Evolutionary conservation across 2,113 vertebrate genomes (phyloP), one percentile per base, ranked within the genome.

Genomic region (Pomatorhinus ruficollis): DNA sequence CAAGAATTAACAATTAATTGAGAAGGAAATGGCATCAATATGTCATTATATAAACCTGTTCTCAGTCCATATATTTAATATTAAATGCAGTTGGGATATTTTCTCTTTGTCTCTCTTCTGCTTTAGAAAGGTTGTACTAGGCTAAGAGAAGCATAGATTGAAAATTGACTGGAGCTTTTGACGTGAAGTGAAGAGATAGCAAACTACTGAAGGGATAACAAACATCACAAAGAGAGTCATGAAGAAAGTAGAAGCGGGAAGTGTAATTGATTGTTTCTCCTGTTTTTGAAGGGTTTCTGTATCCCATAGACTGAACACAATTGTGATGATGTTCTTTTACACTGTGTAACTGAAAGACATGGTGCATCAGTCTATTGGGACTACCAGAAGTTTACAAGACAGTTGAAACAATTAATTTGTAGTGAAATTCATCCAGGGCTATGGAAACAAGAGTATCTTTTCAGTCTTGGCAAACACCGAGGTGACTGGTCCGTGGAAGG

Each of bases 321-420:
- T 16, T 10, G 2, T 23, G 2, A 5, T 76, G 5, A 5, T 77
- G 4, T 6, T n/a, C 4, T 11, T 47, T 84, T 59, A 33, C 2
- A 9, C 31, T 9, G 5, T 57, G 8, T 91, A 52, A 44, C 27
- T 79, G 8, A 53, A 64, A 45, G 17, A 47, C 11, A 4, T 35
- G 42, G 37, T 79, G 15, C 24, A 12, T 33, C 39, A 35, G 19
- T 12, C 5, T 75, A 0, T 65, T 76, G 22, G 5, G 7, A 76
- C 24, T 88, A 12, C 25, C 9, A 13, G 9, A 78, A 50, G 16
- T 54, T 81, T 81, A 16, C 33, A 53, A 18, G 30, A 54, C 76
- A 57, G 35, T n/a, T 45, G 56, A 81, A 81, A 81, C 21, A 45
- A 25, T 33, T 63, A 5, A 24, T 69, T 85, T 35, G 4, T 68